A percentile compares a stretch with the other conserved stretches of the same genome.
Evolutionary conservation across 2,113 vertebrate genomes (phyloP).

Genomic region (Malurus cyaneus): DNA sequence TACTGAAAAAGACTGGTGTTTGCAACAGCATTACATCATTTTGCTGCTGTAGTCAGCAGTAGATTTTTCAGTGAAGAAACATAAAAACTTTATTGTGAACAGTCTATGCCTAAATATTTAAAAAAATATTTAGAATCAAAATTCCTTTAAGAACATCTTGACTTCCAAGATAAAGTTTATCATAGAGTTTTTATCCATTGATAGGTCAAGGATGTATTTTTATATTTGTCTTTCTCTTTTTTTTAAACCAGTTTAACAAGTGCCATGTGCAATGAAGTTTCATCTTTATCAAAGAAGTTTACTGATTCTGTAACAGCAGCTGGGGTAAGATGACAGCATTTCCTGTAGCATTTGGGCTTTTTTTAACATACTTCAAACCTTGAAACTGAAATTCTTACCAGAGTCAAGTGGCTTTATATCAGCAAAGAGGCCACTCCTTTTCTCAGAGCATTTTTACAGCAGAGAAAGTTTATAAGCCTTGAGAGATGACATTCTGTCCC

Average conservation of each 20-base stretch:
- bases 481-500: background rate
- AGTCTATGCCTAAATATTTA: background rate
- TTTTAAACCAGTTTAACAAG: slow-evolving; percentile 83
- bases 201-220: background rate
- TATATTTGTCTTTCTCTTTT: background rate
- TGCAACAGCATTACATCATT: background rate
- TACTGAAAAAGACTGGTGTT: background rate
- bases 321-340: slow-evolving; percentile 81
- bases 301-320: slow-evolving; percentile 80
- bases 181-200: background rate
- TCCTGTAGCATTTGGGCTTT: background rate
- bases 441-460: background rate
- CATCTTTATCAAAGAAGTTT: slow-evolving; percentile 87
- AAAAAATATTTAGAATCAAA: background rate
- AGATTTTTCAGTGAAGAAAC: background rate
- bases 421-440: background rate
- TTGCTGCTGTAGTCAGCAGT: background rate
- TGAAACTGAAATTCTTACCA: background rate
- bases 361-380: background rate
- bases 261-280: slow-evolving; percentile 95
- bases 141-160: background rate
- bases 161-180: background rate
- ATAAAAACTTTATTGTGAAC: background rate
- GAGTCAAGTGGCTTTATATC: background rate
- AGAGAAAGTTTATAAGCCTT: background rate